Base-by-base conservation (phyloP, 1,140 invertebrate genomes). In the Manduca sexta region DNA sequence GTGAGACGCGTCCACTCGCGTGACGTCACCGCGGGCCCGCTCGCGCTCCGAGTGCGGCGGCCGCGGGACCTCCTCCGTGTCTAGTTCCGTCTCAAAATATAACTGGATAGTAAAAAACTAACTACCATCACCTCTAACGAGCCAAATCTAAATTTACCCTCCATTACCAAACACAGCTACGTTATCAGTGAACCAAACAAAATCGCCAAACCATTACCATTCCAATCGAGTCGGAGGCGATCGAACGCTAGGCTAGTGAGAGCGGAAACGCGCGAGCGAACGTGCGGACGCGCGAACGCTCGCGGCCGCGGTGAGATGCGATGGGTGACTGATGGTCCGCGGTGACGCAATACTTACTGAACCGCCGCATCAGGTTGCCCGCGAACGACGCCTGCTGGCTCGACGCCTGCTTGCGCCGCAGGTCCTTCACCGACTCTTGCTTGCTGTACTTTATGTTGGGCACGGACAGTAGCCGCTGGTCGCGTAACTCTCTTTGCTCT, bases 341-440 rank as follows among this genome's bases (percentile, higher is more conserved):
- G 52, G 45, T 50, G 56, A 41, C 41, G 41, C 14, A 42, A 45
- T 89, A 95, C 93, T 95, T 94, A 95, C 93, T 93, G 90, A 94
- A 93, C 88, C 92, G 90, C 77, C 93, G 90, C 87, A 93, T 93
- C 63, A 94, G 86, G 88, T 89, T 92, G 66, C 91, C 90, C 56
- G 91, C 89, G 81, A 92, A 91, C 41, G 90, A 88, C 17, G 88
- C 84, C 60, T 75, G 84, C 30, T 60, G 79, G 45, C 60, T 68
- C 52, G 72, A 61, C 47, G 70, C 60, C 61, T 62, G 79, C 63
- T 75, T 79, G 63, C 75, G 88, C 52, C 85, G 82, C 67, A 84
- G 55, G 61, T 69, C 62, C 21, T 82, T 69, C 58, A 73, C 52
- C 65, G 64, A 45, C 17, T 67, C 82, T 60, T 86, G 79, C 72